Percentiles rank a stretch among this genome's conserved stretches.
These are phyloP conservation scores for Stenolophus ochropezus DNA, from an alignment of 2,888 invertebrate genomes.

Conservation along the genomic window DNA sequence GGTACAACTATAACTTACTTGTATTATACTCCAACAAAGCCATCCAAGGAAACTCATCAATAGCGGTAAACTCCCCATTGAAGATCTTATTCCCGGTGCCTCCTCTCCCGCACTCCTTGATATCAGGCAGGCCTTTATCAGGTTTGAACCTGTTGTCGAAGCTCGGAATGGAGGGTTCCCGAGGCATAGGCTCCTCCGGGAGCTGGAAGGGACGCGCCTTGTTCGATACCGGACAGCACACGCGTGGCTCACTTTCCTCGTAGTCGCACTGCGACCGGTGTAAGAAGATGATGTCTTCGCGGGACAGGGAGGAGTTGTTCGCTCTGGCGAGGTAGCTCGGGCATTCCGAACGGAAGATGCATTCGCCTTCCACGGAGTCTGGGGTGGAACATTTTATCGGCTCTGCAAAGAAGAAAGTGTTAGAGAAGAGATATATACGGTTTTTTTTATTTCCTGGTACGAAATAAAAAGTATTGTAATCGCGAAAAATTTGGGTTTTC, in stretches of 20 bases:
- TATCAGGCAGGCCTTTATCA: constrained; percentile 27
- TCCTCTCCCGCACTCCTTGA: constrained; percentile 55
- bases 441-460: background rate
- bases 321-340: constrained; percentile 69
- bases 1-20: background rate
- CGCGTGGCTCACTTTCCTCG: constrained; percentile 72
- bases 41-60: constrained; percentile 81
- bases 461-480: too few species aligned
- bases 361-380: constrained; percentile 71
- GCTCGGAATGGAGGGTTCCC: background rate
- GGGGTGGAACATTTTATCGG: constrained; percentile 71
- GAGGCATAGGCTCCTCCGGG: constrained; percentile 9
- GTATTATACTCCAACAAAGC: constrained; percentile 75
- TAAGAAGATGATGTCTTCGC: constrained; percentile 71
- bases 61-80: constrained; percentile 70
- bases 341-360: constrained; percentile 74
- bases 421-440: background rate
- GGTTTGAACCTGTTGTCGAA: constrained; percentile 43
- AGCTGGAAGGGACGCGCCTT: constrained; percentile 9
- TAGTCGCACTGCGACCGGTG: constrained; percentile 76
- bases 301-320: constrained; percentile 65
- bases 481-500: too few species aligned
- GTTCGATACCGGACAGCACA: constrained; percentile 72
- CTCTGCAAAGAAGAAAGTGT: constrained; percentile 13
- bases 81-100: constrained; percentile 58